phyloP scores from a whole-genome alignment of 2,113 vertebrate species.

The Tetraodon nigroviridis region DNA sequence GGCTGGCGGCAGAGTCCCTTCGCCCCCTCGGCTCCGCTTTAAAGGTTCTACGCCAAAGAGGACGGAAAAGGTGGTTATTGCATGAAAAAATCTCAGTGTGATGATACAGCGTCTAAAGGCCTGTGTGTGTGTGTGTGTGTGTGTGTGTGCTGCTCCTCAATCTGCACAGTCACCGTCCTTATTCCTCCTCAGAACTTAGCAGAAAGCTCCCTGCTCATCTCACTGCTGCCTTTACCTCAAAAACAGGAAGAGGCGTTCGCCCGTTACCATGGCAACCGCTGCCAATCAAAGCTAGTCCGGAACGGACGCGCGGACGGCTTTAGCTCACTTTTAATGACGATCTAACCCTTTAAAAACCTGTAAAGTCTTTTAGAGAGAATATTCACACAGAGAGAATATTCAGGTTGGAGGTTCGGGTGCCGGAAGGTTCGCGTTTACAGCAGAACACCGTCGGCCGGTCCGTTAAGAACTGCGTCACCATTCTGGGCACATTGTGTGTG shows the following conservation, averaged over 20 bases:
- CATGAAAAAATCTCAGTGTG: neutral
- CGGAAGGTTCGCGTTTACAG: no score
- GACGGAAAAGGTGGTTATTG: neutral
- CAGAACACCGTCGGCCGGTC: no score
- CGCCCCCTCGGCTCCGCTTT: slow-evolving; percentile 2
- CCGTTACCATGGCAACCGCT: neutral
- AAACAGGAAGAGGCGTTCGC: slow-evolving; percentile 58
- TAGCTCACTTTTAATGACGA: no score
- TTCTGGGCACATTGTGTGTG: no score
- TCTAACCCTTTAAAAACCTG: no score
- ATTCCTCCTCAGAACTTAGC: slow-evolving; percentile 3
- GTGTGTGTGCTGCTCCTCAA: slow-evolving; percentile 27
- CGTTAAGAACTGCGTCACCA: no score
- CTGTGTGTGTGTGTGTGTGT: neutral
- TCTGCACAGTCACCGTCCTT: slow-evolving; percentile 54
- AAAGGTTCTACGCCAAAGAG: slow-evolving; percentile 6
- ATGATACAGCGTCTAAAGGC: no score
- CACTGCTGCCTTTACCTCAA: slow-evolving; percentile 49
- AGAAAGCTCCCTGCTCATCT: neutral
- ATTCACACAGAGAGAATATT: no score
- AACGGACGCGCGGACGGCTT: no score
- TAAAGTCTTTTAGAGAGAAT: no score
- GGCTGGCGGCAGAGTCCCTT: slow-evolving; percentile 3
- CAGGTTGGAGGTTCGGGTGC: no score
- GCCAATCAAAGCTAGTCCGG: neutral